Evolutionary conservation across 2,797 vertebrate species (phyloP), one percentile per base, ranked within the genome.

Genomic region (Morelia viridis): DNA sequence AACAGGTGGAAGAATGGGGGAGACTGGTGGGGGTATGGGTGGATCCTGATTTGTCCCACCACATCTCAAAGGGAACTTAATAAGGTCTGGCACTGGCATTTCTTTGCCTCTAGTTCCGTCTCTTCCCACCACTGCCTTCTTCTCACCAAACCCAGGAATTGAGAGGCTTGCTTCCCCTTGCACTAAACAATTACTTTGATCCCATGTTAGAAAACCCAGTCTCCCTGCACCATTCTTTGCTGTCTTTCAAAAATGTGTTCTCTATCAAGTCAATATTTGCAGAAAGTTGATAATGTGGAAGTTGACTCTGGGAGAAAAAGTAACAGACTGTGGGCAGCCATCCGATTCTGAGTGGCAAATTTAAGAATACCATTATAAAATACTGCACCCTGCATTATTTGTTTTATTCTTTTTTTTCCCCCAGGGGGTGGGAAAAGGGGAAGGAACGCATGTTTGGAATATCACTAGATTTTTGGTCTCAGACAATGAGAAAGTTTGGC

Each of bases 131-230:
- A 4, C 94, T 95, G 94, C 93, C 94, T 90, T 89, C 94, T 94
- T 93, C 94, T 95, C 95, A 95, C 94, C 93, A 93, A 85, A 62
- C 90, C 89, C 65, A 91, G 12, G 93, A 24, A 62, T 90, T 91
- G 91, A 17, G 71, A 80, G 19, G 19, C 46, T 80, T 19, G 71
- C 71, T 41, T 80, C 35, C 35, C 35, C 19, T 4, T 46, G 19
- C 71, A 80, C 3, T 85, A 4, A 53, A 24, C 53, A 3, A 35
- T 56, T 89, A 41, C 8, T 62, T 62, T 62, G 58, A 83, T 83
- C 35, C 71, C 26, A 9, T 46, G n/a, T 15, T 31, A 46, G 22
- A 85, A 0, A 68, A 85, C 58, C 26, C 3, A 85, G 4, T 46
- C 76, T 35, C n/a, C 28, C 17, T 85, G 31, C 28, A 24, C 19